Conservation (phyloP, 2,888 invertebrate species). For the Hylaea fasciaria region DNA sequence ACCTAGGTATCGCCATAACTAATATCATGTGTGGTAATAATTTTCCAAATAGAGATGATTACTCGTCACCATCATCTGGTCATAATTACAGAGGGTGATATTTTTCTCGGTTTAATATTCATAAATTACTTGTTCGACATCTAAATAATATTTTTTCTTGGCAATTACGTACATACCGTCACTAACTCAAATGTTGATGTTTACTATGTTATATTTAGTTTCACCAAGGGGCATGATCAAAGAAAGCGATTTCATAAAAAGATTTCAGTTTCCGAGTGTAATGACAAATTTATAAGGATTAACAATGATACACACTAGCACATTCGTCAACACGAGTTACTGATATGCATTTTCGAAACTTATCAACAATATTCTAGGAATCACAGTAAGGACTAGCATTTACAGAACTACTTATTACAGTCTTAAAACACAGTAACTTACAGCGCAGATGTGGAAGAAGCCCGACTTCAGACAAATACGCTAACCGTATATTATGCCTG, state of each 20-base stretch:
- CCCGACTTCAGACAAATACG: constrained; percentile 14
- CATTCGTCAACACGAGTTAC: constrained; percentile 25
- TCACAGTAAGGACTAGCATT: constrained; percentile 79
- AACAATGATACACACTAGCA: neutral
- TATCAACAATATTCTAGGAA: constrained; percentile 56
- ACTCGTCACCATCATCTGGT: no score
- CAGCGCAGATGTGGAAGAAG: constrained; percentile 20
- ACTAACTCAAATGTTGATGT: no score
- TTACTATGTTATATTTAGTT: no score
- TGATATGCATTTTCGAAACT: constrained; percentile 46
- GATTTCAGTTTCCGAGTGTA: neutral
- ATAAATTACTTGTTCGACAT: no score
- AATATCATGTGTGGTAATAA: no score
- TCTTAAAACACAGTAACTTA: constrained; percentile 30
- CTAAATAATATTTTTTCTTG: no score
- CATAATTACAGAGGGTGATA: no score
- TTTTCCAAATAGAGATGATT: no score
- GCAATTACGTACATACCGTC: no score
- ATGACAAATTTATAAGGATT: neutral
- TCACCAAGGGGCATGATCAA: neutral
- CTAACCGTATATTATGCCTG: constrained; percentile 3
- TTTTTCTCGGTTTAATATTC: no score
- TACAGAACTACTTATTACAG: constrained; percentile 45
- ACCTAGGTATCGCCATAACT: no score
- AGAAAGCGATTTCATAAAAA: neutral